phyloP scores from a whole-genome alignment of 2,888 invertebrate species.

The Nemapogon koenigi region DNA sequence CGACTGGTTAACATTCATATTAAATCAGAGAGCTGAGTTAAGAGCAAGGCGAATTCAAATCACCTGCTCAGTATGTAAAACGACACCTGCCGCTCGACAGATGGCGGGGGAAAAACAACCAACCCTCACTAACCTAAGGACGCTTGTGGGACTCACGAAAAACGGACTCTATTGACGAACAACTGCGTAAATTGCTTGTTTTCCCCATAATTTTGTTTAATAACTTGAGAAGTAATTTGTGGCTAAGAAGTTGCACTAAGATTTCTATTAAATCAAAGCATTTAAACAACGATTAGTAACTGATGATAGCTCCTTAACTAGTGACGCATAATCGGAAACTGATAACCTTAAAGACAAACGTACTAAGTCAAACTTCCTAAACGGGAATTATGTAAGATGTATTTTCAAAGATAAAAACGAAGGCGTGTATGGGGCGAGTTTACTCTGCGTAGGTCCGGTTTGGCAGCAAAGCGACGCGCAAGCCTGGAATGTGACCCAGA shows the following conservation, averaged over 20 bases:
- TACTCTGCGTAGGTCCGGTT: conserved; percentile 26
- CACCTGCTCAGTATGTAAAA: conserved; percentile 57
- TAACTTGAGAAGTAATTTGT: too few species aligned
- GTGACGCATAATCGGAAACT: too few species aligned
- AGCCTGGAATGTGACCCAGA: conserved; percentile 59
- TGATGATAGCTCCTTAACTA: too few species aligned
- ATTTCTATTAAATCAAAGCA: too few species aligned
- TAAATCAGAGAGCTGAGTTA: conserved; percentile 17
- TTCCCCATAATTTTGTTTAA: too few species aligned
- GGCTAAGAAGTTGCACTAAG: too few species aligned
- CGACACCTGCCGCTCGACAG: conserved; percentile 53
- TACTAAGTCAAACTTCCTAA: too few species aligned
- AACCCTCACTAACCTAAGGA: conserved; percentile 20
- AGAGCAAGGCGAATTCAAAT: conserved; percentile 40
- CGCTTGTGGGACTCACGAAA: neutral
- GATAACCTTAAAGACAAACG: too few species aligned
- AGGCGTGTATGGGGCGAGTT: conserved; percentile 1
- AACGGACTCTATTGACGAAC: neutral
- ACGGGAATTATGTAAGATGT: too few species aligned
- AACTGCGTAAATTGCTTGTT: neutral
- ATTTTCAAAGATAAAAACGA: conserved; percentile 7
- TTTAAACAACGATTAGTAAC: too few species aligned
- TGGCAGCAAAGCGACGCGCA: conserved; percentile 21
- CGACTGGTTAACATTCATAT: conserved; percentile 9
- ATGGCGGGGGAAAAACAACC: conserved; percentile 37